phyloP scores from a whole-genome alignment of 1,140 invertebrate genomes.

The Euura saliciscinereae region DNA sequence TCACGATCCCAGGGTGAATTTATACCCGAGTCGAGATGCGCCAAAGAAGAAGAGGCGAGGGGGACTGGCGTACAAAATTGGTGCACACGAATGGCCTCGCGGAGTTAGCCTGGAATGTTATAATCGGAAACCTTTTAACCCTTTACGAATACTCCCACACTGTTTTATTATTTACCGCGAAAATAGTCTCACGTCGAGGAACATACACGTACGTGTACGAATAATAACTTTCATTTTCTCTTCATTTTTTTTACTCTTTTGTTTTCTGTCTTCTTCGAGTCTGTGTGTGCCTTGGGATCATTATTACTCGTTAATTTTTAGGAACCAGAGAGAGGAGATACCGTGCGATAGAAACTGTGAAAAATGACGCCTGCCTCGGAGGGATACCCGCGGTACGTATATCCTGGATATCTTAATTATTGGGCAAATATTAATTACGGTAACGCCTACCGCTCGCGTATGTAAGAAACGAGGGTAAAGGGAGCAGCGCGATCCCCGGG shows the following conservation, averaged over 20 bases:
- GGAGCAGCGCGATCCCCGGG: neutral
- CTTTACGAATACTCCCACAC: slow-evolving; percentile 56
- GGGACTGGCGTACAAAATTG: slow-evolving; percentile 60
- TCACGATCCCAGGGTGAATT: too few relatives aligned
- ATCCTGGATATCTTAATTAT: slow-evolving; percentile 3
- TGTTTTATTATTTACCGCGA: slow-evolving; percentile 37
- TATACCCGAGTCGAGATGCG: neutral
- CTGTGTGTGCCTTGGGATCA: too few relatives aligned
- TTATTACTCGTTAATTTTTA: too few relatives aligned
- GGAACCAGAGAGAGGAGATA: too few relatives aligned
- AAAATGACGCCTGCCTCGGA: neutral
- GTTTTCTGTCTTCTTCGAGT: slow-evolving; percentile 14
- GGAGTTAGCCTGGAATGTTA: slow-evolving; percentile 58
- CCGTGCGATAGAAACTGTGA: neutral
- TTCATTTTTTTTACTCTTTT: slow-evolving; percentile 34
- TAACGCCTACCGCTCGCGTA: neutral
- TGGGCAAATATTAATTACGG: neutral
- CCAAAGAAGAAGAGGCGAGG: slow-evolving; percentile 11
- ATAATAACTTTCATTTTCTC: too few relatives aligned
- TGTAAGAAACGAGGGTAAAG: neutral
- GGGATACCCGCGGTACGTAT: neutral
- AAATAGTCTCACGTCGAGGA: slow-evolving; percentile 43
- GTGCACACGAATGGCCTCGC: slow-evolving; percentile 54
- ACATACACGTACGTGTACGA: too few relatives aligned
- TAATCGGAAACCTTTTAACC: slow-evolving; percentile 61